Base-by-base conservation (phyloP, 2,888 invertebrate species). In the Chrysomela aeneicollis region DNA sequence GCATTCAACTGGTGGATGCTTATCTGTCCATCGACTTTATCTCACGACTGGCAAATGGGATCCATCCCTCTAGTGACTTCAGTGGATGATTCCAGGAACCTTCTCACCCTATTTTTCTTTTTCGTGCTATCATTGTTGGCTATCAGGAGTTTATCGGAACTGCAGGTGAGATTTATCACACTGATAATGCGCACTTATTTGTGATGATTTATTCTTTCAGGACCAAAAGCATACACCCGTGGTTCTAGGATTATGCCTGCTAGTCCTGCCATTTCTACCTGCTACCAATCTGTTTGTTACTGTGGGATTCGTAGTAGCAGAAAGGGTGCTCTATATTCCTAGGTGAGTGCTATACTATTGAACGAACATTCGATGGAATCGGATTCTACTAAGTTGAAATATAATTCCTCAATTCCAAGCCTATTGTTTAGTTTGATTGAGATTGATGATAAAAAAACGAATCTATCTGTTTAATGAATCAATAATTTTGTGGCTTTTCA, bases 11-110 rank as follows among this genome's bases (percentile, higher is more conserved):
- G 90, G 85, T 92, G 92, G 92, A 82, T 95, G 67, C 84, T 94
- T n/a, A 83, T 94, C 59, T 92, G 90, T 71, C 94, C 94, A 0
- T 87, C 88, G 76, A 88, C 88, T 0, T 85, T 94, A 52, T 92
- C 92, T 73, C 94, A 94, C 79, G 95, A 95, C 82, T 95, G 94
- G 94, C 94, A 94, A 84, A 92, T 93, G 90, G 93, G 92, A 5
- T 93, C 93, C 12, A 89, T 95, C 67, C 92, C 93, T 19, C 84
- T 94, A 66, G 86, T 95, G 71, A 89, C 91, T 55, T 87, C 88
- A 47, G 81, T 89, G 15, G 86, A 87, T 75, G 94, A 94, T 79
- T 84, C 85, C 1, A 84, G 94, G 73, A 94, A 93, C 82, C 77
- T 92, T 63, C 86, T 90, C 63, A 91, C 93, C 0, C 86, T 88